Evolutionary conservation across 2,797 vertebrate species (phyloP).

Genomic region (Neomorphus geoffroyi): DNA sequence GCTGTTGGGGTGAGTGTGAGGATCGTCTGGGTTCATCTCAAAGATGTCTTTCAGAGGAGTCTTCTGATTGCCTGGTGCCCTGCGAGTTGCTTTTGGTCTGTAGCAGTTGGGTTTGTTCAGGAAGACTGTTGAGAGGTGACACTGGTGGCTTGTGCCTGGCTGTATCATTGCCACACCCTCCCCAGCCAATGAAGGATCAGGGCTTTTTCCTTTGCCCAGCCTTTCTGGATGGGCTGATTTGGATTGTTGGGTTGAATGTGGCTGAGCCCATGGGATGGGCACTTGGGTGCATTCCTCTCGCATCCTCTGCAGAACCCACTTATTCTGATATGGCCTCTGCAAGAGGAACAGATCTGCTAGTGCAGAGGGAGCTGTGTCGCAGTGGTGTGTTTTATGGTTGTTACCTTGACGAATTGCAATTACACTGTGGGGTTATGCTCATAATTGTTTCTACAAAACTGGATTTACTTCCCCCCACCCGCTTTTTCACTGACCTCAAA

Average conservation of each 20-base stretch:
- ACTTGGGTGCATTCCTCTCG: accelerated
- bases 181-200: accelerated
- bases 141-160: not conserved
- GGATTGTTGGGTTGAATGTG: not conserved
- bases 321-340: accelerated
- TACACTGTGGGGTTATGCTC: conserved; percentile 49
- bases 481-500: conserved; percentile 41
- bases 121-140: accelerated
- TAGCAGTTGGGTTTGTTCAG: not conserved
- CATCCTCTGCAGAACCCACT: accelerated
- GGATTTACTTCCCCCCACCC: not conserved
- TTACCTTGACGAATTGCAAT: conserved; percentile 62
- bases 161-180: accelerated
- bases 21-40: not conserved
- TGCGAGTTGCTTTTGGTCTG: not conserved
- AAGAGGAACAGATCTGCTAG: not conserved
- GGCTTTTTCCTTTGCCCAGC: not conserved
- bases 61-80: not conserved
- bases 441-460: conserved; percentile 53
- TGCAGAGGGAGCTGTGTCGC: not conserved
- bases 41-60: not conserved
- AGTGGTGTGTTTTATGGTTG: not conserved
- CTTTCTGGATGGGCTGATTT: not conserved
- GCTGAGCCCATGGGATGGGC: too few relatives aligned
- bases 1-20: not conserved